These are phyloP conservation scores for Nasonovia ribisnigri DNA, from an alignment of 2,888 invertebrate genomes.

Conservation along the genomic window DNA sequence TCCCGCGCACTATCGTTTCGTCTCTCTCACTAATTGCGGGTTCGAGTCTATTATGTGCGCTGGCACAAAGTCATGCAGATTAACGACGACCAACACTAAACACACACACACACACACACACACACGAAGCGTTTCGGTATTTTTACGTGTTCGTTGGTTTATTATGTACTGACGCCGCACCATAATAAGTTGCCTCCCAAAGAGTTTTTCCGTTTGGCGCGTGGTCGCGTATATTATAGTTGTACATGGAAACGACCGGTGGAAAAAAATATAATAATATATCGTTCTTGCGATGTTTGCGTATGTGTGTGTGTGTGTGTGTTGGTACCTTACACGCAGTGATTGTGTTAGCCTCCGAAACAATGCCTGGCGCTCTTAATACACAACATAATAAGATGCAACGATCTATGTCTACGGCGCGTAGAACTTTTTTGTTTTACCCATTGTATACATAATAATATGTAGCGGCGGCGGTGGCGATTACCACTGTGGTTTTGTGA, in stretches of 20 bases:
- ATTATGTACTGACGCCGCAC: not conserved
- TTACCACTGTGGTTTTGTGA: constrained; percentile 13
- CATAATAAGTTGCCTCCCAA: not conserved
- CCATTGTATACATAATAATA: constrained; percentile 25
- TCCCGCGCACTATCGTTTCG: not conserved
- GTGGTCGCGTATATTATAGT: not conserved
- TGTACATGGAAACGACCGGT: not conserved
- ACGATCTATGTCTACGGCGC: not conserved
- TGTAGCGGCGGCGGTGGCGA: not conserved
- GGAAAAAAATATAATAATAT: not conserved
- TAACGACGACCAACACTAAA: not conserved
- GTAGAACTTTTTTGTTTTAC: constrained; percentile 22
- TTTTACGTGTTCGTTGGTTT: not conserved
- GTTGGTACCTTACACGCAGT: not conserved
- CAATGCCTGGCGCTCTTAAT: constrained; percentile 23
- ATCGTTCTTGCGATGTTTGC: not conserved
- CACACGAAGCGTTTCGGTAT: not conserved
- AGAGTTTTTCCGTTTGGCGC: constrained; percentile 8
- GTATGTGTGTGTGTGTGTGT: not conserved
- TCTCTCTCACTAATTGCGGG: constrained; percentile 39
- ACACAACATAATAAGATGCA: not conserved
- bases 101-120: not conserved
- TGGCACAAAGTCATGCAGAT: constrained; percentile 39
- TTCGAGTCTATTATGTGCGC: constrained; percentile 3
- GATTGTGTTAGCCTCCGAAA: constrained; percentile 40